Percentiles rank a stretch among this genome's conserved stretches.
phyloP scores from a whole-genome alignment of 2,797 vertebrate species.

The Glossophaga mutica region DNA sequence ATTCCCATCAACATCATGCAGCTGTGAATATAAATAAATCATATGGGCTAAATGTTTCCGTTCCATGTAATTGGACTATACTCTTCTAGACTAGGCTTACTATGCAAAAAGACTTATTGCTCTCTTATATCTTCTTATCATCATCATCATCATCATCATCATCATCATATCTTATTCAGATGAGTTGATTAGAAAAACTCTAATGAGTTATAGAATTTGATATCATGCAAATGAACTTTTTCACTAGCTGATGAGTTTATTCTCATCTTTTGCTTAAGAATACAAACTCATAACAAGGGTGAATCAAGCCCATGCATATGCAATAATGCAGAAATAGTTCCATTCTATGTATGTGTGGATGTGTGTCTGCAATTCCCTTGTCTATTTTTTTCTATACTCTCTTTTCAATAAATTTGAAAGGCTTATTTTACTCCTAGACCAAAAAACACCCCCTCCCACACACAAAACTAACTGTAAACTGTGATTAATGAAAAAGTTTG shows the following conservation, averaged over 20 bases:
- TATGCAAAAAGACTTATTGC: conserved; percentile 59
- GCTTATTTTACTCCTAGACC: conserved; percentile 44
- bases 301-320: conserved; percentile 62
- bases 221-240: conserved; percentile 52
- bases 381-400: conserved; percentile 22
- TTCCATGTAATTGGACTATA: conserved; percentile 55
- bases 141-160: conserved; percentile 38
- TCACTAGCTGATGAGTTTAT: conserved; percentile 66
- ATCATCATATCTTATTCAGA: conserved; percentile 63
- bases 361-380: conserved; percentile 55
- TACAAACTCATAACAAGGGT: conserved; percentile 65
- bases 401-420: conserved; percentile 58
- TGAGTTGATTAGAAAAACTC: conserved; percentile 69
- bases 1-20: conserved; percentile 34
- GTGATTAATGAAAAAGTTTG: conserved; percentile 53
- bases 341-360: conserved; percentile 36
- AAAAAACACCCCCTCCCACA: conserved; percentile 48
- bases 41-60: conserved; percentile 47
- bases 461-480: conserved; percentile 24
- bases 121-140: conserved; percentile 47
- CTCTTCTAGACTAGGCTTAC: conserved; percentile 45
- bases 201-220: conserved; percentile 64
- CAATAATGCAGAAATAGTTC: conserved; percentile 40
- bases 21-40: conserved; percentile 58
- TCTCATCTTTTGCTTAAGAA: conserved; percentile 68